Percentiles rank a stretch among this genome's conserved stretches.
Conservation (phyloP, 2,797 vertebrate species). For the Acipenser oxyrinchus region DNA sequence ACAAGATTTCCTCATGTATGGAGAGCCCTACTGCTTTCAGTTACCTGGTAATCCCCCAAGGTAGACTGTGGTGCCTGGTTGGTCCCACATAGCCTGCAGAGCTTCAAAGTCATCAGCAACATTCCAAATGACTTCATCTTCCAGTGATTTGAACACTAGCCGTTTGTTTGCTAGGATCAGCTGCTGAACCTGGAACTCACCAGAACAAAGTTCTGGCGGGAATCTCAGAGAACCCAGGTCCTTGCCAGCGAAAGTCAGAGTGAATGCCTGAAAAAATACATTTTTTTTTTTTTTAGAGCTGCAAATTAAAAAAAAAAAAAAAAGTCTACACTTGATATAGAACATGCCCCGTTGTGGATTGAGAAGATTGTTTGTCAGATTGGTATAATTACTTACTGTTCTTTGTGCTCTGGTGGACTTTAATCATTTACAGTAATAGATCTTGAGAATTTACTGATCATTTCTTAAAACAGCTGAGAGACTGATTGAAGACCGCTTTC, state of each 20-base stretch:
- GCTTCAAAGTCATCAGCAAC: constrained; percentile 9
- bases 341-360: no score
- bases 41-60: constrained; percentile 25
- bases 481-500: no score
- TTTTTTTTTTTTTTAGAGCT: no score
- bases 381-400: no score
- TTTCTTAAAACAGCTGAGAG: no score
- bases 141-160: constrained; percentile 3
- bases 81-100: constrained; percentile 22
- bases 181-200: constrained; percentile 17
- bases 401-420: no score
- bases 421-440: no score
- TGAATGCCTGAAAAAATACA: not conserved
- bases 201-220: constrained; percentile 15
- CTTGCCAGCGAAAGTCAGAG: not conserved
- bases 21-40: not conserved
- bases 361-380: no score
- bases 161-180: constrained; percentile 10
- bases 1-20: no score
- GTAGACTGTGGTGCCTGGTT: constrained; percentile 17
- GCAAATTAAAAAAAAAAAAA: no score
- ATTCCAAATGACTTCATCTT: constrained; percentile 1
- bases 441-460: no score
- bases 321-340: no score
- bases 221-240: constrained; percentile 7